Percentiles rank a stretch among this genome's conserved stretches.
Evolutionary conservation across 2,888 invertebrate species (phyloP).

Genomic region (Coelopa pilipes): DNA sequence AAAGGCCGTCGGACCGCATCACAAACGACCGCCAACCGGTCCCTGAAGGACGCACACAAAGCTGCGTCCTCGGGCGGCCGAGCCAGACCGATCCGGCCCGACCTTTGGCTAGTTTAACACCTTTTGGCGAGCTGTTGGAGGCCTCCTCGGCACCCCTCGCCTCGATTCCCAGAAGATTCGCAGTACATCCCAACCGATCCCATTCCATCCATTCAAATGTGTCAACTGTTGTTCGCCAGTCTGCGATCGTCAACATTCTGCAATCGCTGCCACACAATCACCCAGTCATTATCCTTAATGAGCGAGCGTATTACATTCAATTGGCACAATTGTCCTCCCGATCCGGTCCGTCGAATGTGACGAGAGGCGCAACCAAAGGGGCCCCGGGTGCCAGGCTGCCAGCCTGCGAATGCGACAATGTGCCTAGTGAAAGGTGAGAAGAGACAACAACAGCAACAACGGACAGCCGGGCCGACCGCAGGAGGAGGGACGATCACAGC

Average conservation of each 20-base stretch:
- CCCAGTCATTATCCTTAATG: constrained; percentile 30
- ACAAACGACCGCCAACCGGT: constrained; percentile 14
- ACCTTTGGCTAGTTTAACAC: constrained; percentile 30
- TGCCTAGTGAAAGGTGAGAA: constrained; percentile 26
- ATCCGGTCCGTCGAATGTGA: not conserved
- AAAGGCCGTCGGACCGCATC: not conserved
- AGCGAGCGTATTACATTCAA: constrained; percentile 33
- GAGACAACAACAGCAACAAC: constrained; percentile 3
- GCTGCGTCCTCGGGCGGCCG: not conserved
- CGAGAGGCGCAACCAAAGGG: not conserved
- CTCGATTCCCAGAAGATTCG: constrained; percentile 27
- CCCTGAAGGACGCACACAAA: constrained; percentile 7
- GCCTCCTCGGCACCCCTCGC: not conserved
- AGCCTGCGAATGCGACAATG: constrained; percentile 31
- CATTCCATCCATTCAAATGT: no score
- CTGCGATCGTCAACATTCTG: no score
- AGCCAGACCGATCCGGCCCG: not conserved
- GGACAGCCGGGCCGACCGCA: not conserved
- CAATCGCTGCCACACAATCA: constrained; percentile 1
- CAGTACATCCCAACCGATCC: no score
- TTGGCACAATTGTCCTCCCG: constrained; percentile 22
- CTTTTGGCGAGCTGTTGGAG: constrained; percentile 35
- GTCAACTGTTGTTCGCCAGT: no score
- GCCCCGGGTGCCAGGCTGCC: not conserved
- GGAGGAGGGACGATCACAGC: not conserved